A percentile compares a stretch with the other conserved stretches of the same genome.
Conservation (phyloP, 2,797 vertebrate genomes). For the Poecile montanus region DNA sequence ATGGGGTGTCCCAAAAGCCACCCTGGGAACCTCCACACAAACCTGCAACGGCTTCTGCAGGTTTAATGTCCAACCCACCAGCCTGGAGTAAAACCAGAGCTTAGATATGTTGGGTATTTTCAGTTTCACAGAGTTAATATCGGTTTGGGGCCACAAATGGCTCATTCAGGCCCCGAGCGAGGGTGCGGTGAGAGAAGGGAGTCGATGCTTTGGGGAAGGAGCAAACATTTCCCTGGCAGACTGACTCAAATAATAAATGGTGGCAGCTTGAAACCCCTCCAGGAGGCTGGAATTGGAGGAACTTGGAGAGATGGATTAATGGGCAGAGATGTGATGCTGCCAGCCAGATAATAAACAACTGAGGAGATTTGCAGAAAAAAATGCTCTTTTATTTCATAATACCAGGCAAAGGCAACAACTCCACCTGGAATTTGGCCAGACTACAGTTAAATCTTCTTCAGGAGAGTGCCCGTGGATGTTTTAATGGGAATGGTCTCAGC, state of each 20-base stretch:
- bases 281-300: background rate
- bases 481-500: background rate
- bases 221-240: constrained; percentile 15
- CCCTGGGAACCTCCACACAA: background rate
- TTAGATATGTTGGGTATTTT: background rate
- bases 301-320: background rate
- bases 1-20: background rate
- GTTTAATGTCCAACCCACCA: background rate
- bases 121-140: background rate
- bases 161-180: background rate
- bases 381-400: background rate
- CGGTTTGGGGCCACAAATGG: background rate
- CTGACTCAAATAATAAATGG: constrained; percentile 28
- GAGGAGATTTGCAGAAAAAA: background rate
- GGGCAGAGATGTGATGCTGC: background rate
- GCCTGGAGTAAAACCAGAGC: background rate
- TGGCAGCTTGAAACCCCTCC: constrained; percentile 13
- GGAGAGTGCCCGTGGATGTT: background rate
- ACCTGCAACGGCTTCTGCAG: background rate
- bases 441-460: background rate
- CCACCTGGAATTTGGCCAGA: background rate
- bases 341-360: background rate
- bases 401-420: background rate
- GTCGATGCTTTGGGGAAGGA: background rate
- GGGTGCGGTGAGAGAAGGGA: background rate